Conservation (phyloP, 2,797 vertebrate genomes). For the Cygnus olor region DNA sequence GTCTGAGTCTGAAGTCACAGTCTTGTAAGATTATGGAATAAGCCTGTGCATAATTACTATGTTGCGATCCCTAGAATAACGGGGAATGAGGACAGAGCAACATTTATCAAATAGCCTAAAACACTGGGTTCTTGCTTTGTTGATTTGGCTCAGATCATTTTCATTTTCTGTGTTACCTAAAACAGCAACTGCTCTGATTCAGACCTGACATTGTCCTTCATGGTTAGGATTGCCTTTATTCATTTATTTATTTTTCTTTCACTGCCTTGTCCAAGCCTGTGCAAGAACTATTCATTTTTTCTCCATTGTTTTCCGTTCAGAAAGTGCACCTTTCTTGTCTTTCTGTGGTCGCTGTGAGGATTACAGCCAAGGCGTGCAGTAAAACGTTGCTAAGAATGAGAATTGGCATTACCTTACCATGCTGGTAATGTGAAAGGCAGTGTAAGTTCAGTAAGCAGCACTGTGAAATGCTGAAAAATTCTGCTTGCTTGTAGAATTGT, state of each 20-base stretch:
- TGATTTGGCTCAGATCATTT: not conserved
- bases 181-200: not conserved
- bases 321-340: not conserved
- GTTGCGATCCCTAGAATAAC: not conserved
- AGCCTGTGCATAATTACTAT: not conserved
- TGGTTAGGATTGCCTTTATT: not conserved
- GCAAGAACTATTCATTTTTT: not conserved
- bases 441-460: not conserved
- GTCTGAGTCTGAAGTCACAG: not conserved
- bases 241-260: not conserved
- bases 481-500: not conserved
- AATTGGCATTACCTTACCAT: not conserved
- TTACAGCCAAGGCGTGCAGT: not conserved
- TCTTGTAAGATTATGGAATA: not conserved
- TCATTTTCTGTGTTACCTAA: not conserved
- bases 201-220: not conserved
- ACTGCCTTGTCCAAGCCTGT: not conserved
- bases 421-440: not conserved
- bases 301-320: not conserved
- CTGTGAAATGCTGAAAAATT: not conserved
- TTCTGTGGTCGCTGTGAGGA: not conserved
- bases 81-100: accelerated
- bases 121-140: not conserved
- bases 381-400: not conserved
- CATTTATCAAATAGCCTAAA: not conserved